Conservation (phyloP, 64 coral and sea anemone genomes). For the Exaiptasia diaphana region DNA sequence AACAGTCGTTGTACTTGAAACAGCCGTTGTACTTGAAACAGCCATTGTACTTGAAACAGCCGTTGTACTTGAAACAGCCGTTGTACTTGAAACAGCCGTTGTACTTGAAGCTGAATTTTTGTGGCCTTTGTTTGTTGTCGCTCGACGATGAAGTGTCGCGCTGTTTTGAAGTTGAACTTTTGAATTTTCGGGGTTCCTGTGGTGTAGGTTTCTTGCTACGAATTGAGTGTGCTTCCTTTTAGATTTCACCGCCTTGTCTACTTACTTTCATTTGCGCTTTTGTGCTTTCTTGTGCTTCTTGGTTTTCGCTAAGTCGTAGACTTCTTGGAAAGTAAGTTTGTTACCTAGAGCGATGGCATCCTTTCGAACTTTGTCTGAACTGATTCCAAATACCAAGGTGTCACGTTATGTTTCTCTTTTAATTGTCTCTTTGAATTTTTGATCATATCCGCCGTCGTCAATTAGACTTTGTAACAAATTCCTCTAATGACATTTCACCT, state of each 20-base stretch:
- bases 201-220: not conserved
- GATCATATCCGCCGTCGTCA: constrained; percentile 15
- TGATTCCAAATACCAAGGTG: constrained; percentile 43
- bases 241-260: not conserved
- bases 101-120: not conserved
- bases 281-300: constrained; percentile 41
- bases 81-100: not conserved
- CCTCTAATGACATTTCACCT: constrained; percentile 16
- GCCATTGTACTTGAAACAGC: constrained; percentile 18
- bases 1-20: no score
- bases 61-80: constrained; percentile 3
- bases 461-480: constrained; percentile 28
- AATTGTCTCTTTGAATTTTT: constrained; percentile 31
- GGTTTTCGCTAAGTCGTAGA: constrained; percentile 44
- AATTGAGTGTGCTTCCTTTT: not conserved
- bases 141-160: not conserved
- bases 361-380: constrained; percentile 50
- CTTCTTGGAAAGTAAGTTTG: constrained; percentile 42
- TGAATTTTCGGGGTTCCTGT: not conserved
- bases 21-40: not conserved
- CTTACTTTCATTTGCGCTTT: constrained; percentile 33
- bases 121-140: not conserved
- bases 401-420: constrained; percentile 26
- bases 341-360: constrained; percentile 60
- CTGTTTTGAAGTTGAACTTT: not conserved